phyloP scores from a whole-genome alignment of 2,888 invertebrate genomes.

The Mesorhabditis belari region DNA sequence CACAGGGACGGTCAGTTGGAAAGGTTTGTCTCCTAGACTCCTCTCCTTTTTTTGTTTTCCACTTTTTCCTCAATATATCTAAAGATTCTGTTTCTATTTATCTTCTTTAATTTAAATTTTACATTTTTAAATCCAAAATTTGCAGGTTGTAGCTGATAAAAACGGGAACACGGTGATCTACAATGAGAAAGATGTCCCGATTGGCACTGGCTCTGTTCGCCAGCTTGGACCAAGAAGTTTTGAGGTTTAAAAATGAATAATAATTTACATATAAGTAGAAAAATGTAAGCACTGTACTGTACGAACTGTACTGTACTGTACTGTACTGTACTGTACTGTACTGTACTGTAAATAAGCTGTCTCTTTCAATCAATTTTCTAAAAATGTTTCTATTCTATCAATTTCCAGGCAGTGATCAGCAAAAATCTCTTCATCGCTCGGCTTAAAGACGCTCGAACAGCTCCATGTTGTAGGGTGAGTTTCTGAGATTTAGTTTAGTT shows the following conservation, averaged over 20 bases:
- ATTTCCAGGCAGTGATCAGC: conserved; percentile 43
- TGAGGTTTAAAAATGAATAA: conserved; percentile 25
- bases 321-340: not conserved
- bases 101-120: not conserved
- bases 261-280: not conserved
- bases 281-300: not conserved
- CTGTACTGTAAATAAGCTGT: not conserved
- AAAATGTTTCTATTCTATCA: not conserved
- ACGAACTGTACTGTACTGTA: not conserved
- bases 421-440: conserved; percentile 50
- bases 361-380: not conserved
- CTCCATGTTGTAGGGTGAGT: conserved; percentile 38
- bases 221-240: conserved; percentile 40
- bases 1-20: conserved; percentile 47
- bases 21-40: conserved; percentile 15
- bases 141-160: conserved; percentile 48
- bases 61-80: too few species aligned
- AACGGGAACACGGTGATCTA: conserved; percentile 52
- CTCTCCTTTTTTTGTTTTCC: not conserved
- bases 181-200: conserved; percentile 52
- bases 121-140: not conserved
- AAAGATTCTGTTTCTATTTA: not conserved
- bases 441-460: conserved; percentile 42
- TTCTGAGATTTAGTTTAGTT: not conserved
- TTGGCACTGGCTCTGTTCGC: conserved; percentile 47